Evolutionary conservation across 2,113 vertebrate species (phyloP), one percentile per base, ranked within the genome.

Genomic region (Cinclus cinclus): DNA sequence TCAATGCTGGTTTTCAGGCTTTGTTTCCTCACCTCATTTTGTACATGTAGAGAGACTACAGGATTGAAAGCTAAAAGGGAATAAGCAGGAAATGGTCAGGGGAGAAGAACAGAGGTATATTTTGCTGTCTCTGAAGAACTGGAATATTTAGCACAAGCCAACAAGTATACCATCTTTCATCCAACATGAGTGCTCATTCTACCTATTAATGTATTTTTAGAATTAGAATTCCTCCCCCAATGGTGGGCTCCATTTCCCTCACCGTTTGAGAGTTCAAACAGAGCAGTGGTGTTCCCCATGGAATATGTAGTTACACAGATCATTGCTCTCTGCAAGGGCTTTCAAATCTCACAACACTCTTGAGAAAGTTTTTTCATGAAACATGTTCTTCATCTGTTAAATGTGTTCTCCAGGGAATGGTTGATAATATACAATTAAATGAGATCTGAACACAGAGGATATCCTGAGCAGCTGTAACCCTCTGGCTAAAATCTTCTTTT

Each of bases 391-490:
- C 65, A 42, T 94, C 75, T 92, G 44, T 90, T 92, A 95, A 91
- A 80, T 33, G 46, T 68, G 44, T 85, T 97, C 89, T 94, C 89
- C 71, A 56, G 91, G 83, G 96, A 94, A 70, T 62, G 46, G 24
- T 88, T 93, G 41, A 30, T 91, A 76, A 94, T 95, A 92, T 39
- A 88, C 91, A 96, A 95, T 94, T 96, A 96, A 95, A 94, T 94
- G 75, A 95, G 69, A 69, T 35, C 64, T 95, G 92, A 96, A 67
- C 59, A 89, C 76, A 87, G 75, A 19, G 5, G 27, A 44, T 49
- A 68, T 84, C 55, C 60, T 86, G 41, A 64, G 88, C 81, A 84
- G 42, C 70, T 75, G 25, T 56, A 80, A 49, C 86, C 83, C 69
- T 95, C 82, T 94, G 91, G 87, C 63, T 67, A 91, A 67, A 74